These are phyloP conservation scores for Nymphalis urticae DNA, from an alignment of 2,888 invertebrate species.

Conservation along the genomic window DNA sequence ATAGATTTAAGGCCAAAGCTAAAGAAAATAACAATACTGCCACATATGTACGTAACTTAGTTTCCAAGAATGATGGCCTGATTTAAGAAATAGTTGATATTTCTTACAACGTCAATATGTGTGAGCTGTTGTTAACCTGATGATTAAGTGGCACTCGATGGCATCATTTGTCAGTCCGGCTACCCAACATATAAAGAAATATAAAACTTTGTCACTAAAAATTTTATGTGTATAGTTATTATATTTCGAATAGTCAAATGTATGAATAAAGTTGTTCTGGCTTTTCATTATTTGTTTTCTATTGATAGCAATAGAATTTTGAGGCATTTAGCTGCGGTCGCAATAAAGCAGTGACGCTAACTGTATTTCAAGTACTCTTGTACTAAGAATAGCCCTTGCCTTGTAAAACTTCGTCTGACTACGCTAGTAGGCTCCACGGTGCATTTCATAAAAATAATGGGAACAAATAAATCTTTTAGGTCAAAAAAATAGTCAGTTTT, in stretches of 20 bases:
- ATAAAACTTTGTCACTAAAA: background rate
- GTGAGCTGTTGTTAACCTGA: too few species aligned
- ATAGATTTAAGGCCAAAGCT: too few species aligned
- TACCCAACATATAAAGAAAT: background rate
- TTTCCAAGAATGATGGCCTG: too few species aligned
- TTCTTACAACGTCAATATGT: too few species aligned
- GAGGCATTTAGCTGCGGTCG: conserved; percentile 2
- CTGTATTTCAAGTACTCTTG: conserved; percentile 9
- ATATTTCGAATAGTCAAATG: too few species aligned
- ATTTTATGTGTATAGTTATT: too few species aligned
- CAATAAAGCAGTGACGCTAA: conserved; percentile 10
- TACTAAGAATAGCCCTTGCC: conserved; percentile 6
- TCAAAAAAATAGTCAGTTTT: background rate
- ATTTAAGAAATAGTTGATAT: too few species aligned
- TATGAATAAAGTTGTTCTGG: background rate
- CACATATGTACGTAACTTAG: too few species aligned
- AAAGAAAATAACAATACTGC: too few species aligned
- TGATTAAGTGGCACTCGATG: too few species aligned
- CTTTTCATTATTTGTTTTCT: background rate
- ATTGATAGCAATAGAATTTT: background rate
- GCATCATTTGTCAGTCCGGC: too few species aligned
- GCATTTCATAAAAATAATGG: conserved; percentile 1
- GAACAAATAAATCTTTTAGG: background rate
- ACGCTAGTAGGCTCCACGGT: background rate
- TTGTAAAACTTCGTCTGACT: conserved; percentile 10